phyloP scores from a whole-genome alignment of 2,113 vertebrate species.

The Triplophysa dalaica region DNA sequence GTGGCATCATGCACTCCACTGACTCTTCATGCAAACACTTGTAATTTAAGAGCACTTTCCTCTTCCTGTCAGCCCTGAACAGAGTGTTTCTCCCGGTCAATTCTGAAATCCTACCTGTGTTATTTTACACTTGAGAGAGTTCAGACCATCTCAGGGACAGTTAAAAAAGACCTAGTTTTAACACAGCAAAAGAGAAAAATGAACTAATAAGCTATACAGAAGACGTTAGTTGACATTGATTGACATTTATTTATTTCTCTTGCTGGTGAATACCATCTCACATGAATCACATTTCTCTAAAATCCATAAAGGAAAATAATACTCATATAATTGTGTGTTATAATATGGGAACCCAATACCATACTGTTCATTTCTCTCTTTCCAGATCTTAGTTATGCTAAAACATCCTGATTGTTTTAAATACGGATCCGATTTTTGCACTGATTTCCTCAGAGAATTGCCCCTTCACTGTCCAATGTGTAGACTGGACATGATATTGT shows the following conservation, averaged over 20 bases:
- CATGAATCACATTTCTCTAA: constrained; percentile 33
- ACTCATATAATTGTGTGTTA: not conserved
- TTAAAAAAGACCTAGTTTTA: not conserved
- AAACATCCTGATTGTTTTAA: too few species aligned
- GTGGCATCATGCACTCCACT: constrained; percentile 28
- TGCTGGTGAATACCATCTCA: constrained; percentile 7
- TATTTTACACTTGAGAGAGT: constrained; percentile 42
- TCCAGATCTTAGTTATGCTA: not conserved
- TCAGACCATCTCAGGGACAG: not conserved
- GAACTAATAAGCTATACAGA: not conserved
- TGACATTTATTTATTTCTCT: constrained; percentile 47
- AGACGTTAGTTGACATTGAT: constrained; percentile 27
- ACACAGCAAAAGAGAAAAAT: not conserved
- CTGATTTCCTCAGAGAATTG: not conserved
- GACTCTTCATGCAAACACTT: constrained; percentile 37
- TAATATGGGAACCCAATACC: not conserved
- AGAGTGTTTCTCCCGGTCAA: not conserved
- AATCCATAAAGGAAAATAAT: not conserved
- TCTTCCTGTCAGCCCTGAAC: constrained; percentile 5
- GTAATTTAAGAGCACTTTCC: constrained; percentile 46
- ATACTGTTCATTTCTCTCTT: not conserved
- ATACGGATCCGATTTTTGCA: not conserved
- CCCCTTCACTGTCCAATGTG: not conserved
- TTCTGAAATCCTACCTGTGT: constrained; percentile 37
- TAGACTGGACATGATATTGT: constrained; percentile 11